Base-by-base conservation (phyloP, 2,888 invertebrate genomes). In the Cenopis cana region DNA sequence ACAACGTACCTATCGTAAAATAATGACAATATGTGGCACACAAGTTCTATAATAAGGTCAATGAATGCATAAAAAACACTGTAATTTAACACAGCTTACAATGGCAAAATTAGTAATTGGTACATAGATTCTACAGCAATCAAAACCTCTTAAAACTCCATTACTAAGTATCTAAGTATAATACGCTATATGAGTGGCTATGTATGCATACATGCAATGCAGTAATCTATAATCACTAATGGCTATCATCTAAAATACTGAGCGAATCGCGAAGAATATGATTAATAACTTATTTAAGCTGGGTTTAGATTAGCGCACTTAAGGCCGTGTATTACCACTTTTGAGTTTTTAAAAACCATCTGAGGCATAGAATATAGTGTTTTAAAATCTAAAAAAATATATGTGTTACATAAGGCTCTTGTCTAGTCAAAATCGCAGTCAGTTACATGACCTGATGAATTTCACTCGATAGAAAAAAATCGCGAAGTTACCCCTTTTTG, bases 211-310 rank as follows among this genome's bases (percentile, higher is more conserved):
- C 38, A 52, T 54, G n/a, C n/a, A n/a, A n/a, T n/a, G n/a, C n/a
- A 64, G 62, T 20, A 64, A 54, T 38, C 38, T 54, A 38, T 64
- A 54, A 24, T 41, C 9, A 14, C 33, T 64, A 64, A 64, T 54
- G 38, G 54, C 52, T 20, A 20, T 52, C 36, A 52, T 54, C 38
- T 64, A 64, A 64, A 64, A 64, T 64, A 64, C 36, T 64, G 36
- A 64, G 64, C 64, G 64, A 38, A 64, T 64, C 52, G 24, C 54
- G 38, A 38, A 54, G 64, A 54, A 38, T 54, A 54, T 38, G 64
- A 64, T 64, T 64, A 38, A 64, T 64, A n/a, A 64, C 52, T 52
- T 64, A 20, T 38, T 64, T 54, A 64, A 18, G 64, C 52, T 17
- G 64, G 52, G 38, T 64, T 38, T n/a, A 64, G 36, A 64, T 36